Conservation (phyloP, 2,797 vertebrate species). For the Cynodonichthys magdalenae region DNA sequence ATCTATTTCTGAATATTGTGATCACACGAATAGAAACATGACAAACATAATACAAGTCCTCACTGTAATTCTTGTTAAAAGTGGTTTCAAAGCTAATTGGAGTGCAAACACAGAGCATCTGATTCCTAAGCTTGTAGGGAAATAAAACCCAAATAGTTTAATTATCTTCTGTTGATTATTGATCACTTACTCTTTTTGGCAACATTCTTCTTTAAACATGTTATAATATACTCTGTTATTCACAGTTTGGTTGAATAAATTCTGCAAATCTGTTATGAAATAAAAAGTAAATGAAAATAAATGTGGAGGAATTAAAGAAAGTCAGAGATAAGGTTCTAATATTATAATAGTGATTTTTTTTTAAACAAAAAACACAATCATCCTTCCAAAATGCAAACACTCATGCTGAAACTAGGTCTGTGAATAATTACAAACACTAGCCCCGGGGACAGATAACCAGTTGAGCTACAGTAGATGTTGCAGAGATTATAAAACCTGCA, state of each 20-base stretch:
- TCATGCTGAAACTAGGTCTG: constrained; percentile 69
- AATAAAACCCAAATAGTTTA: constrained; percentile 12
- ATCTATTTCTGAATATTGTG: constrained; percentile 9
- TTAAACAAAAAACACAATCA: constrained; percentile 26
- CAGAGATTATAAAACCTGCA: constrained; percentile 62
- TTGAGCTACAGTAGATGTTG: constrained; percentile 68
- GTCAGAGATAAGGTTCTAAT: constrained; percentile 28
- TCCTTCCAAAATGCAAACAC: constrained; percentile 30
- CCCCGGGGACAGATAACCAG: constrained; percentile 42
- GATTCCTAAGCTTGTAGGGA: constrained; percentile 11
- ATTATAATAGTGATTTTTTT: constrained; percentile 28
- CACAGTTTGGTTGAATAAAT: constrained; percentile 47
- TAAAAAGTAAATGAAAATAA: constrained; percentile 46
- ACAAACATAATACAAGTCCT: neutral
- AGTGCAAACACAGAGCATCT: constrained; percentile 27
- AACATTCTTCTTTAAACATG: constrained; percentile 51
- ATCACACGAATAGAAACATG: neutral
- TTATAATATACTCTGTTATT: constrained; percentile 54
- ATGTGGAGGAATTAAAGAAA: constrained; percentile 31
- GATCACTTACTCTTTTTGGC: constrained; percentile 42
- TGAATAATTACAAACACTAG: constrained; percentile 75
- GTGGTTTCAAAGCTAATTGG: neutral
- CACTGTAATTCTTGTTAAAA: neutral
- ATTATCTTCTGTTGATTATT: constrained; percentile 19
- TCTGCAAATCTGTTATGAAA: constrained; percentile 51